Percentiles rank a stretch among this genome's conserved stretches.
Conservation (phyloP, 92 coral and sea anemone genomes). For the Heliopora coerulea region DNA sequence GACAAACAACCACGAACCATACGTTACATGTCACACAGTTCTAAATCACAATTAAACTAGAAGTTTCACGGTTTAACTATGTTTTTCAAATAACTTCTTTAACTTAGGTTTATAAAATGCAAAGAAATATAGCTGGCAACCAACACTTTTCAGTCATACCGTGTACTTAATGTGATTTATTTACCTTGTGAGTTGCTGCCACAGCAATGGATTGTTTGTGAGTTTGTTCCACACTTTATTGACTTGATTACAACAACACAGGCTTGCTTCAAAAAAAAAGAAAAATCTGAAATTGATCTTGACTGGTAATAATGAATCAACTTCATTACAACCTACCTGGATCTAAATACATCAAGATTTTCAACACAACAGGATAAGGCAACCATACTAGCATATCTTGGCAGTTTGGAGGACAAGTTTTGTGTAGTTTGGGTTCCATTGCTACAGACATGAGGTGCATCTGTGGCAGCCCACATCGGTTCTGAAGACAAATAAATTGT, state of each 20-base stretch:
- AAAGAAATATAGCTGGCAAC: too few species aligned
- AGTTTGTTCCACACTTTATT: conserved; percentile 80
- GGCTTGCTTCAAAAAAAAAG: conserved; percentile 61
- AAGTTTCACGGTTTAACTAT: too few species aligned
- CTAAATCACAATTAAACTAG: too few species aligned
- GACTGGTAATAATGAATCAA: too few species aligned
- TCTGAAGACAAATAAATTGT: conserved; percentile 36
- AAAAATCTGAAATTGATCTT: neutral
- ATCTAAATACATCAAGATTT: conserved; percentile 68
- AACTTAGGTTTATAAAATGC: too few species aligned
- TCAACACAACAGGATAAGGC: conserved; percentile 73
- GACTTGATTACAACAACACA: conserved; percentile 82
- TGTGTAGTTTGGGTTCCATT: conserved; percentile 88
- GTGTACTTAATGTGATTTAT: too few species aligned
- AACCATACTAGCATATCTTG: conserved; percentile 99
- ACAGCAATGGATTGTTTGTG: conserved; percentile 54
- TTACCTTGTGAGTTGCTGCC: conserved; percentile 72
- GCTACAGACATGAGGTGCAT: conserved; percentile 98
- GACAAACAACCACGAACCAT: too few species aligned
- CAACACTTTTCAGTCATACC: too few species aligned
- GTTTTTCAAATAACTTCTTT: too few species aligned
- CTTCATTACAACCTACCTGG: conserved; percentile 57
- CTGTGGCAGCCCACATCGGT: conserved; percentile 85
- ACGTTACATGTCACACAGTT: too few species aligned
- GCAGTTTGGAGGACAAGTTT: conserved; percentile 92